These are phyloP conservation scores for Palythoa caribaeorum DNA, from an alignment of 92 coral and sea anemone genomes.

Conservation along the genomic window DNA sequence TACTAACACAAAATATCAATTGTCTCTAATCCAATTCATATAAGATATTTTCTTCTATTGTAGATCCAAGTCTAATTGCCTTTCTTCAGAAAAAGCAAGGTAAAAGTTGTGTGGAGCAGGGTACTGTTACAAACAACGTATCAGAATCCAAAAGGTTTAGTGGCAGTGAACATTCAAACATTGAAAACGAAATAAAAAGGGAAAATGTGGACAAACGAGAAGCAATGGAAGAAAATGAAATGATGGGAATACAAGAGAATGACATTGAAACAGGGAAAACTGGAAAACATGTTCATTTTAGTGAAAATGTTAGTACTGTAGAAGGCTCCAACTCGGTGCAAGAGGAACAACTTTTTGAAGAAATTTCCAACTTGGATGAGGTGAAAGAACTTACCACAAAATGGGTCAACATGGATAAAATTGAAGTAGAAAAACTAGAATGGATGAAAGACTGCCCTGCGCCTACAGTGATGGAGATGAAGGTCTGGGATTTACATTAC, in stretches of 20 bases:
- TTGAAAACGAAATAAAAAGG: neutral
- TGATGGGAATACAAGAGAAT: constrained; percentile 3
- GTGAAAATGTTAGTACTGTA: constrained; percentile 23
- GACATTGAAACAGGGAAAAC: neutral
- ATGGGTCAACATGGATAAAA: constrained; percentile 93
- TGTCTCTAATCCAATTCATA: neutral
- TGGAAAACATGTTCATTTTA: constrained; percentile 61
- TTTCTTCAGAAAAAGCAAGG: constrained; percentile 67
- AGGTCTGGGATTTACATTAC: constrained; percentile 53
- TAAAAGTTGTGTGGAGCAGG: neutral
- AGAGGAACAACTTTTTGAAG: neutral
- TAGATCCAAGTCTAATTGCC: constrained; percentile 80
- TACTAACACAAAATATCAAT: no score
- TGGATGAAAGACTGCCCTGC: constrained; percentile 94
- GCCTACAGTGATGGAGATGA: constrained; percentile 80
- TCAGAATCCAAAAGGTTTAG: neutral
- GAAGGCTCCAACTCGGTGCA: neutral
- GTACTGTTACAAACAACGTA: constrained; percentile 13
- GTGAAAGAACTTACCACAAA: constrained; percentile 66
- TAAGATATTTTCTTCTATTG: neutral
- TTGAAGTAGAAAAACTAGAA: constrained; percentile 89
- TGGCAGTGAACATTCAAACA: constrained; percentile 43
- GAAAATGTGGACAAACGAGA: neutral
- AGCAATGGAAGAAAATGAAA: constrained; percentile 16
- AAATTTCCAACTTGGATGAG: constrained; percentile 14